Base-by-base conservation (phyloP, 2,797 vertebrate species). In the Geotrypetes seraphini region DNA sequence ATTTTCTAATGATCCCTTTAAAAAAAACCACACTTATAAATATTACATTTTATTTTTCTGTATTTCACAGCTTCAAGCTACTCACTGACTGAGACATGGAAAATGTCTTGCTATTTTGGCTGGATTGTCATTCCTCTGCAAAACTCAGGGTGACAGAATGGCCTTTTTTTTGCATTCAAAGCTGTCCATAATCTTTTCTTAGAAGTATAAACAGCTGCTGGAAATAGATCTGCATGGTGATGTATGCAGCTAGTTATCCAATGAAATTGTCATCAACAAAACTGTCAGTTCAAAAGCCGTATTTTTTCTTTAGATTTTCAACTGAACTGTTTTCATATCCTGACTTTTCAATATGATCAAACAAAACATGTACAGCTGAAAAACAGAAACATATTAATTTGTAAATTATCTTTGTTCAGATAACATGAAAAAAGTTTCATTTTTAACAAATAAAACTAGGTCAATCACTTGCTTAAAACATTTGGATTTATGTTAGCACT, bases 361-460 rank as follows among this genome's bases (percentile, higher is more conserved):
- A 97, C 50, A 98, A 57, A 2, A 72, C 76, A 60, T 52, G 70
- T n/a, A 76, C 60, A 51, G 89, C 95, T 98, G 25, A 60, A 37
- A 28, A 53, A 69, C 43, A 34, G 35, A 36, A 8, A 21, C 33
- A 52, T 19, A 3, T 19, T 5, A 6, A 53, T 33, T 9, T 27
- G 14, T 21, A 12, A 26, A 14, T 7, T 5, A 28, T 43, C 25
- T 22, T 16, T n/a, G n/a, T 19, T 16, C 12, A 8, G 12, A 4
- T 12, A 16, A 24, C 47, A 34, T 8, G 40, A 57, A 10, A 4
- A 56, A 19, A 25, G 22, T 28, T 38, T 34, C 13, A 32, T 15
- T 17, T 13, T 44, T 34, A 43, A 16, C 16, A 15, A 35, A 38
- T 8, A 25, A 35, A 29, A 50, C 28, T 14, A 3, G 24, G 10